A percentile compares a stretch with the other conserved stretches of the same genome.
Evolutionary conservation across 2,113 vertebrate species (phyloP).

Genomic region (Danionella cerebrum): DNA sequence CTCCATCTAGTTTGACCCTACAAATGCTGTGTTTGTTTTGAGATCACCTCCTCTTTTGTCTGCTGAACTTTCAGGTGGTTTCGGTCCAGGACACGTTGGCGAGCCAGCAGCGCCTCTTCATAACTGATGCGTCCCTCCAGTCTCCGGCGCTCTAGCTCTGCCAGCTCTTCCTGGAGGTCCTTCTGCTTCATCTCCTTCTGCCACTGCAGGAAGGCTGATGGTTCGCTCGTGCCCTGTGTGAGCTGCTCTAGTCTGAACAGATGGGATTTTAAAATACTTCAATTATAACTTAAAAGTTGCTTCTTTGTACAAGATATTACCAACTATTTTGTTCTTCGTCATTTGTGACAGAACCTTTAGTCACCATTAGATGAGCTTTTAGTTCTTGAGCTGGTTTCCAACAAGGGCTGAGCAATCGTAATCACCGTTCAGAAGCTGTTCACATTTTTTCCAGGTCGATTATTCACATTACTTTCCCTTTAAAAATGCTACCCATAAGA

Average conservation of each 20-base stretch:
- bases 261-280: constrained; percentile 22
- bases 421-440: too few relatives aligned
- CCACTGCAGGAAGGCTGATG: constrained; percentile 76
- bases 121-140: constrained; percentile 73
- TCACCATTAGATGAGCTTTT: too few relatives aligned
- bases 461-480: too few relatives aligned
- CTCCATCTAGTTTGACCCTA: neutral
- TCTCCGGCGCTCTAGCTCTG: constrained; percentile 56
- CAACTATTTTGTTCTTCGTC: too few relatives aligned
- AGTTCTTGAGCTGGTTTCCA: too few relatives aligned
- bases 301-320: too few relatives aligned
- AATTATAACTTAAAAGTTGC: too few relatives aligned
- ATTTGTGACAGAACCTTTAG: too few relatives aligned
- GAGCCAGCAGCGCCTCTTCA: constrained; percentile 71
- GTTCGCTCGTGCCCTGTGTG: constrained; percentile 66
- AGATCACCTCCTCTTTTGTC: constrained; percentile 77
- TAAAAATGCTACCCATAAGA: too few relatives aligned
- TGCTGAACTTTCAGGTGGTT: constrained; percentile 70
- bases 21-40: neutral
- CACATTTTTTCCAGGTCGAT: too few relatives aligned
- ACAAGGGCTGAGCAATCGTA: too few relatives aligned
- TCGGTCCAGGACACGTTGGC: constrained; percentile 57
- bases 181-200: constrained; percentile 73
- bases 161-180: constrained; percentile 69
- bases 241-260: constrained; percentile 53